Base-by-base conservation (phyloP, 2,113 vertebrate species). In the Turdus rufiventris region DNA sequence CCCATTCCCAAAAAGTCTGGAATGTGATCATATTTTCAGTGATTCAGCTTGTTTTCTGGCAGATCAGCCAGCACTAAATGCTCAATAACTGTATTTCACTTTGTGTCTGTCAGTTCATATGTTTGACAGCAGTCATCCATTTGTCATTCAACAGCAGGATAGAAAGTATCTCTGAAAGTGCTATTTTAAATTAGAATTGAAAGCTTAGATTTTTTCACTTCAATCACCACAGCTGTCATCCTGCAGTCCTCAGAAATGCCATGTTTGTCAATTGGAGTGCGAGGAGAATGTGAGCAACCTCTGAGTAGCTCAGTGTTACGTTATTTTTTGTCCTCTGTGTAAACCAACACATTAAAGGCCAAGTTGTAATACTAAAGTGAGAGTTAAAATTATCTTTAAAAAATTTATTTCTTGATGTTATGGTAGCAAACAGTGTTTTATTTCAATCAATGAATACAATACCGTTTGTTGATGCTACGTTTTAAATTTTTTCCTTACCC, bases 151-250 rank as follows among this genome's bases (percentile, higher is more conserved):
- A 28, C 36, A 79, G 29, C 85, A 85, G 45, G 19, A 42, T 82
- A 82, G 48, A 81, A 96, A 76, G 36, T 18, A 29, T 47, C 17
- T 95, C 87, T 96, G 43, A 60, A 96, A 96, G 65, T n/a, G 58
- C 70, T 91, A 36, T 43, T 92, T 51, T 54, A 74, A 65, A 93
- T 96, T 89, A 42, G 58, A 93, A 83, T 74, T 93, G 36, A 38
- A 90, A 92, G 28, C 14, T 71, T 72, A 24, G 28, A 6, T 14
- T 13, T 73, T 90, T 68, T 88, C 73, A n/a, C 31, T 86, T 83
- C 21, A 18, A 1, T 61, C 28, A 26, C 45, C 51, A 47, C 45
- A 66, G 25, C 43, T 91, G 54, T 83, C 67, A 51, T 65, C 63
- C 45, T 83, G 33, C 4, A 5, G 29, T 87, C 72, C 67, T 94